A percentile compares a stretch with the other conserved stretches of the same genome.
phyloP scores from a whole-genome alignment of 2,888 invertebrate species.

The Nymphalis urticae region DNA sequence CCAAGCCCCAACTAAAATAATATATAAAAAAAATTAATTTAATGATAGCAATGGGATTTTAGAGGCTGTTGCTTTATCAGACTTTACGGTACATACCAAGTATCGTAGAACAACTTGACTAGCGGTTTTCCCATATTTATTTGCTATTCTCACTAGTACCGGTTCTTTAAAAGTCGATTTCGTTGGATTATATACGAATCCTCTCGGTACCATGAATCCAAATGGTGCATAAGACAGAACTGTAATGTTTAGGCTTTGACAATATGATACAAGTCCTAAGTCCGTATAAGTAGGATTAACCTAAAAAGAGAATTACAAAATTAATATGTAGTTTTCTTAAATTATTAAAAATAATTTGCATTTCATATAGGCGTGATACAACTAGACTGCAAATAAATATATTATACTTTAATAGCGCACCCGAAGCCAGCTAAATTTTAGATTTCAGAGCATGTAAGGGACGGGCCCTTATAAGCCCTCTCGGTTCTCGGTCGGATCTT shows the following conservation, averaged over 20 bases:
- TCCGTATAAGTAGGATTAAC: constrained; percentile 14
- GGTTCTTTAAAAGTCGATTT: constrained; percentile 25
- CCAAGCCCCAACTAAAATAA: constrained; percentile 73
- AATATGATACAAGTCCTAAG: constrained; percentile 21
- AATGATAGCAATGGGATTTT: too few species aligned
- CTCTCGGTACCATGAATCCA: constrained; percentile 15
- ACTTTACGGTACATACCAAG: constrained; percentile 71
- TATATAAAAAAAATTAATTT: background rate
- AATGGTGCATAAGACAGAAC: constrained; percentile 24
- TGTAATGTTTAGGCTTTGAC: constrained; percentile 18
- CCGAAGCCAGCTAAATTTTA: too few species aligned
- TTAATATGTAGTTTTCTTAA: too few species aligned
- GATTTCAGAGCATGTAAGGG: too few species aligned
- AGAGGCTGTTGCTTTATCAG: too few species aligned
- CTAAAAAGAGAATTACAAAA: constrained; percentile 10
- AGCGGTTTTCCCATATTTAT: constrained; percentile 11
- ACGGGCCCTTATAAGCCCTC: too few species aligned
- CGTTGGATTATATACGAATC: constrained; percentile 2
- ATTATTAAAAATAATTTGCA: too few species aligned
- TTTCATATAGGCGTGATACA: too few species aligned
- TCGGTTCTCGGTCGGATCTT: too few species aligned
- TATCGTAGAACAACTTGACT: constrained; percentile 71
- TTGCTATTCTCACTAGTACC: constrained; percentile 1
- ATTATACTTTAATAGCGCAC: too few species aligned
- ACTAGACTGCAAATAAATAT: too few species aligned